Evolutionary conservation across 2,888 invertebrate genomes (phyloP).

Genomic region (Alloplasta piceator): DNA sequence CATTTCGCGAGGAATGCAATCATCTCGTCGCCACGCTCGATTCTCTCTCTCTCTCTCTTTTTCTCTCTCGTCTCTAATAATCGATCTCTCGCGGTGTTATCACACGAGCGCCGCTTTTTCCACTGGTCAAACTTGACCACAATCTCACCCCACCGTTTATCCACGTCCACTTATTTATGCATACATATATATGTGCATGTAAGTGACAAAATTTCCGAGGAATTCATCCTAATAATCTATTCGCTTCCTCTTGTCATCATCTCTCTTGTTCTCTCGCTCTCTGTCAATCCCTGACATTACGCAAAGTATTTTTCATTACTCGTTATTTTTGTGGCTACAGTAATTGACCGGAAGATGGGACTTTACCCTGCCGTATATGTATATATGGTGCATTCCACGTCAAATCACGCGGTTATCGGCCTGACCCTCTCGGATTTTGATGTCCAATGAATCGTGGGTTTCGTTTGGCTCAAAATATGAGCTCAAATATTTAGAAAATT

Average conservation of each 20-base stretch:
- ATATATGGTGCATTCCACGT: too few species aligned
- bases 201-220: slow-evolving; percentile 52
- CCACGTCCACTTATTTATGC: slow-evolving; percentile 7
- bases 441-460: too few species aligned
- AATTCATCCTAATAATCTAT: slow-evolving; percentile 41
- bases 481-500: too few species aligned
- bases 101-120: slow-evolving; percentile 7
- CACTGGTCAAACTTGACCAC: background rate
- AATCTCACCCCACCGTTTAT: slow-evolving; percentile 32
- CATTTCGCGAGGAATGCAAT: slow-evolving; percentile 57
- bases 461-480: too few species aligned
- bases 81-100: slow-evolving; percentile 44
- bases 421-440: too few species aligned
- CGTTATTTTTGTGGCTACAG: background rate
- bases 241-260: background rate
- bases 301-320: slow-evolving; percentile 16
- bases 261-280: background rate
- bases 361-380: slow-evolving; percentile 30
- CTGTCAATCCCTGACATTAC: slow-evolving; percentile 16
- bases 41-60: slow-evolving; percentile 12
- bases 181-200: background rate
- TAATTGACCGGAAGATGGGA: slow-evolving; percentile 59
- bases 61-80: slow-evolving; percentile 27
- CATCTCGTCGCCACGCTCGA: slow-evolving; percentile 31
- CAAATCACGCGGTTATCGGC: too few species aligned